These are phyloP conservation scores for Macrotus californicus DNA, from an alignment of 2,113 vertebrate species.

Conservation along the genomic window DNA sequence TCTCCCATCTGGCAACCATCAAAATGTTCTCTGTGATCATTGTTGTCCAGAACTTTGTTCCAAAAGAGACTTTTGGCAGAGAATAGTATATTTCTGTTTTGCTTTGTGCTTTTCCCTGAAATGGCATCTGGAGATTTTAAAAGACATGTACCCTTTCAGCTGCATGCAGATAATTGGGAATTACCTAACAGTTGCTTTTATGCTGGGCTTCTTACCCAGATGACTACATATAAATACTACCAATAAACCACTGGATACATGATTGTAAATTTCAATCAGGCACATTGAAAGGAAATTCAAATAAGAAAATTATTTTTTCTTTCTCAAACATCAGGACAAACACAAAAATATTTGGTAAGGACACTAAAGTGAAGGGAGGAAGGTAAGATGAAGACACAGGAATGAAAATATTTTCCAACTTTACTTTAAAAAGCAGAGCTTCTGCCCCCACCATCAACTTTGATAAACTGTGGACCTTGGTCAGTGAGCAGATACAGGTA, in stretches of 20 bases:
- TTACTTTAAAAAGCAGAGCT: neutral
- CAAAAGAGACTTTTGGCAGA: neutral
- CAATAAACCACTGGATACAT: slow-evolving; percentile 22
- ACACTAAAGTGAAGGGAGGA: neutral
- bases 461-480: no score
- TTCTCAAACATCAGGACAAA: neutral
- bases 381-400: neutral
- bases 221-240: slow-evolving; percentile 19
- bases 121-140: slow-evolving; percentile 41
- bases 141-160: neutral
- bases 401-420: neutral
- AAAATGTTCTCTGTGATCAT: no score
- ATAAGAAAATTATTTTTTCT: neutral
- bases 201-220: slow-evolving; percentile 12
- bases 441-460: no score
- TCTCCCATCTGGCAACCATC: no score
- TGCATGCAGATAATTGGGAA: slow-evolving; percentile 14
- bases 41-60: slow-evolving; percentile 9
- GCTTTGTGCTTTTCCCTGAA: slow-evolving; percentile 33
- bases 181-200: slow-evolving; percentile 48
- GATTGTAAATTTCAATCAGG: slow-evolving; percentile 45
- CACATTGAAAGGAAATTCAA: slow-evolving; percentile 33
- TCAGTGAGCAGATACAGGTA: no score
- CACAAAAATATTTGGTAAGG: neutral
- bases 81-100: neutral